Evolutionary conservation across 2,888 invertebrate species (phyloP).

Genomic region (Cryptocephalus moraei): DNA sequence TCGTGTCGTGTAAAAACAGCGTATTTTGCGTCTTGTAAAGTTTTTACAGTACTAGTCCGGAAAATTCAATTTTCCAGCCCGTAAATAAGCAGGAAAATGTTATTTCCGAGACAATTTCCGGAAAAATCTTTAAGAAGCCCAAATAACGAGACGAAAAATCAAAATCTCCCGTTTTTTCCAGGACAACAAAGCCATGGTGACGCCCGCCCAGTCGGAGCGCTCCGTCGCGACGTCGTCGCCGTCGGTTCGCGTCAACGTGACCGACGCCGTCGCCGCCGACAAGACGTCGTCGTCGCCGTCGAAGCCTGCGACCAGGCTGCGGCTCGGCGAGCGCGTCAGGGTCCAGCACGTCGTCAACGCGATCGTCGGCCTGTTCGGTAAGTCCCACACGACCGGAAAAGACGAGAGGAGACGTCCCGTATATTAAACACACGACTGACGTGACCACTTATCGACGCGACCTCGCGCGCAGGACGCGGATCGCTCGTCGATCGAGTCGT

Average conservation of each 20-base stretch:
- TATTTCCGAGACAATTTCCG: too few relatives aligned
- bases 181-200: constrained; percentile 33
- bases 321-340: constrained; percentile 15
- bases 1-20: too few relatives aligned
- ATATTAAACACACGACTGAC: too few relatives aligned
- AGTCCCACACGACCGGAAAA: too few relatives aligned
- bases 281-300: constrained; percentile 12
- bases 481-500: too few relatives aligned
- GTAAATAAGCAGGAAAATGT: too few relatives aligned
- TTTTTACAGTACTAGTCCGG: too few relatives aligned
- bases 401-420: too few relatives aligned
- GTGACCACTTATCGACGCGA: neutral
- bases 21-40: too few relatives aligned
- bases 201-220: constrained; percentile 24
- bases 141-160: too few relatives aligned
- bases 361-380: constrained; percentile 21
- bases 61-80: too few relatives aligned
- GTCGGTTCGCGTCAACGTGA: constrained; percentile 14
- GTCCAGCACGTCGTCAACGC: constrained; percentile 20
- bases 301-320: constrained; percentile 13
- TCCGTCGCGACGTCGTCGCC: constrained; percentile 4
- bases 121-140: too few relatives aligned
- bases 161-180: constrained; percentile 16
- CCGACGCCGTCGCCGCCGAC: constrained; percentile 18
- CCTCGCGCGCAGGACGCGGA: neutral